Evolutionary conservation across 2,797 vertebrate genomes (phyloP), one percentile per base, ranked within the genome.

Genomic region (Peromyscus nudipes): DNA sequence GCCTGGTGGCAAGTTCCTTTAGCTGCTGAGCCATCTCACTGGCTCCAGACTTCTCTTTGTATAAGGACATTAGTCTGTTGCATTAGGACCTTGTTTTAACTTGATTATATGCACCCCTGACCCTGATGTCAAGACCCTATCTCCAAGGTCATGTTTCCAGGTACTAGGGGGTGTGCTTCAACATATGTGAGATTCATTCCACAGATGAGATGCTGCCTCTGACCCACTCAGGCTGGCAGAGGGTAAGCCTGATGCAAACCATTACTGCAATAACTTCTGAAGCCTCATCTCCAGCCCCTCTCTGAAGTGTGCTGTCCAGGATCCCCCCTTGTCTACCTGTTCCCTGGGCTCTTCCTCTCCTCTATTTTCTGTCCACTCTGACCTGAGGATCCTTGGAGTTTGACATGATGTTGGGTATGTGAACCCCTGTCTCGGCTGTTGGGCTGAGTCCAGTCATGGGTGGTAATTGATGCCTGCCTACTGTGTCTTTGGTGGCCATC

Each of bases 11-110:
- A 31, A 65, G 9, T 27, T 84, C 65, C 34, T 71, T 49, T 9
- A 71, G 11, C 64, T 16, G 31, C 12, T n/a, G 21, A 86, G 12
- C 6, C 6, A 86, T 52, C 46, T 69, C 31, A n/a, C 31, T n/a
- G 64, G 21, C 46, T 69, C 64, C 19, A 25, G 49, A 52, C 0
- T 14, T 52, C 34, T 43, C 55, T 43, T 86, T 94, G 82, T 75
- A n/a, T 86, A 91, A 79, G n/a, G 79, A 77, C 46, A 82, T 17
- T 2, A 31, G 14, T 82, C 27, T 73, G 4, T 94, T 52, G 89
- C 10, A 75, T 83, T 67, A 91, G 25, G 27, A 71, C 25, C 46
- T 85, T 55, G 46, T 79, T 95, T 85, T 92, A 77, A 85, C 86
- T 85, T 21, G 12, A 23, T 76, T 81, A 67, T 4, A 25, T 73